These are phyloP conservation scores for Mus minutoides DNA, from an alignment of 2,797 vertebrate genomes.

Conservation along the genomic window DNA sequence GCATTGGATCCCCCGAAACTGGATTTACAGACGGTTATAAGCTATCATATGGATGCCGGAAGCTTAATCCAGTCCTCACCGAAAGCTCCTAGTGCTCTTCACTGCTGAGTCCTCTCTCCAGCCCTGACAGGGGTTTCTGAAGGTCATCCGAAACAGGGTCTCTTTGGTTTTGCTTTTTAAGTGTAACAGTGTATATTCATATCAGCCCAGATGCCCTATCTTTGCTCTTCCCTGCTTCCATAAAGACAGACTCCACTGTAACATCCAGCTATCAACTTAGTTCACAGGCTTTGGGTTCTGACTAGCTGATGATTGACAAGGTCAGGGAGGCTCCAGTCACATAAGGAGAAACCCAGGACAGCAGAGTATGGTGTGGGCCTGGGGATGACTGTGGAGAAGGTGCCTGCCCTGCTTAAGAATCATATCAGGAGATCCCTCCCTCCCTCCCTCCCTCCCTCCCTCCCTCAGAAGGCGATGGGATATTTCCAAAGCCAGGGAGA, in stretches of 20 bases:
- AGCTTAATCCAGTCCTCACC: neutral
- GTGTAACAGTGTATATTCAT: neutral
- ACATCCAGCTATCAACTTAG: neutral
- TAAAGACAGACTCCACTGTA: neutral
- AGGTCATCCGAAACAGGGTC: neutral
- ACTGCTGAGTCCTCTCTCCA: neutral
- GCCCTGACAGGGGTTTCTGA: neutral
- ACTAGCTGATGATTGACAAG: neutral
- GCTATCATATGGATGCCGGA: neutral
- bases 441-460: neutral
- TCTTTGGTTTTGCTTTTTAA: neutral
- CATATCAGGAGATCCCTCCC: neutral
- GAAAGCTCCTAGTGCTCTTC: neutral
- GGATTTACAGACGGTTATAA: neutral
- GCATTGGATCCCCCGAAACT: neutral
- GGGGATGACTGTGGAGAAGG: neutral
- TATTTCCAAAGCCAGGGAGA: slow-evolving; percentile 47
- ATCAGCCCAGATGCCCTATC: neutral
- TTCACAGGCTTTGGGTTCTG: neutral
- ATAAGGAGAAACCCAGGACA: neutral
- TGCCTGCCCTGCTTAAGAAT: neutral
- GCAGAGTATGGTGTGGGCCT: neutral
- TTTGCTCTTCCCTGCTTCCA: neutral
- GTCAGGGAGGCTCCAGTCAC: neutral
- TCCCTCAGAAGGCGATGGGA: neutral